phyloP scores from a whole-genome alignment of 1,140 invertebrate genomes.

The Magallana angulata region DNA sequence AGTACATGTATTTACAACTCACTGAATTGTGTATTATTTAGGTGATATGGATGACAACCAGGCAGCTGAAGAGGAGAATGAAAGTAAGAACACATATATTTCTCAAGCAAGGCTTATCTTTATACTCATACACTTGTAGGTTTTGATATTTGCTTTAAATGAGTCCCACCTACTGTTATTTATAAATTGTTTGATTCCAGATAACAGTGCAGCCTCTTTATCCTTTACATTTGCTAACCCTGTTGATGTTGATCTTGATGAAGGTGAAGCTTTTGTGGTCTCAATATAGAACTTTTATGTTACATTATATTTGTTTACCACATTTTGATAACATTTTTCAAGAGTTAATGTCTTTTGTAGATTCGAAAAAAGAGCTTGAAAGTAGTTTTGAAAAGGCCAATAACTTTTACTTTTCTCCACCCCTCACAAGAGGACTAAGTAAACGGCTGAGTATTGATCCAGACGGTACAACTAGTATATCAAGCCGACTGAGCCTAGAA shows the following conservation, averaged over 20 bases:
- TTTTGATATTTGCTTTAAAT: not conserved
- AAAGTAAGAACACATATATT: not conserved
- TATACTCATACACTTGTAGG: not conserved
- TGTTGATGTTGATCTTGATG: not conserved
- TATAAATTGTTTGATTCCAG: not conserved
- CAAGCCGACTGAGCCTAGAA: slow-evolving; percentile 3
- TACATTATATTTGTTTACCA: not conserved
- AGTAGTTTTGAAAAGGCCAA: slow-evolving; percentile 18
- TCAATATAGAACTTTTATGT: too few species aligned
- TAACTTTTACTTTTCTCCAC: slow-evolving; percentile 42
- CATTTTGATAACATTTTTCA: not conserved
- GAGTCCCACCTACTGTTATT: not conserved
- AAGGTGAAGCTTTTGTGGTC: not conserved
- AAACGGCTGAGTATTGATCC: slow-evolving; percentile 21
- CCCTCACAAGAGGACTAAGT: slow-evolving; percentile 34
- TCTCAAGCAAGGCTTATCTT: too few species aligned
- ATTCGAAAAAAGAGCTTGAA: slow-evolving; percentile 14
- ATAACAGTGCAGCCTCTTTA: slow-evolving; percentile 10
- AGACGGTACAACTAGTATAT: slow-evolving; percentile 4
- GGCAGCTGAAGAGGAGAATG: slow-evolving; percentile 1
- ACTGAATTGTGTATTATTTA: not conserved
- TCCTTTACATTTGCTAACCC: slow-evolving; percentile 21
- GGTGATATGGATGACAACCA: not conserved
- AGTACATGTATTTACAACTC: too few species aligned
- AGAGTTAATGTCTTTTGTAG: not conserved